These are phyloP conservation scores for Drosophila ficusphila DNA, from an alignment of 1,140 invertebrate genomes.

Conservation along the genomic window DNA sequence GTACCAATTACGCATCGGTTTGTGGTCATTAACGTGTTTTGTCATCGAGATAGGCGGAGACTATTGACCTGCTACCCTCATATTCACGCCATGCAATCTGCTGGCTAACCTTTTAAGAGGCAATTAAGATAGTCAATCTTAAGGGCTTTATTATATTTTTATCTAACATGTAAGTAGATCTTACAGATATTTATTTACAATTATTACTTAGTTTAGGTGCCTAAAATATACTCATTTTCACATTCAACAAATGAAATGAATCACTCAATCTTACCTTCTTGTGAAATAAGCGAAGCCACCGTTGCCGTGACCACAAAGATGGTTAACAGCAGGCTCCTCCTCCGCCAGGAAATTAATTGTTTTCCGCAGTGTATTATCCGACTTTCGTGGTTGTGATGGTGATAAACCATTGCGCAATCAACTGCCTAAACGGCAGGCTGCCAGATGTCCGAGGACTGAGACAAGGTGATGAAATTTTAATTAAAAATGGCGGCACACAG, in stretches of 20 bases:
- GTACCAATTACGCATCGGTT: conserved; percentile 28
- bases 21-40: conserved; percentile 35
- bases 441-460: conserved; percentile 22
- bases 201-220: neutral
- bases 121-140: neutral
- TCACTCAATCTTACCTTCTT: conserved; percentile 39
- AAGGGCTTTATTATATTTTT: neutral
- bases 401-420: conserved; percentile 63
- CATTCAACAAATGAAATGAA: neutral
- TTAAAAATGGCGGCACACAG: conserved; percentile 42
- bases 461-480: conserved; percentile 54
- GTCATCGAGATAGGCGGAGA: conserved; percentile 11
- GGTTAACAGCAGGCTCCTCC: conserved; percentile 14
- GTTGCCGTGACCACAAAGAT: conserved; percentile 19
- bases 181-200: no score
- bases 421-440: conserved; percentile 67
- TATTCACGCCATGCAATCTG: conserved; percentile 4
- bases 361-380: conserved; percentile 27
- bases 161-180: no score
- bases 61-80: conserved; percentile 20
- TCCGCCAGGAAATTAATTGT: conserved; percentile 8
- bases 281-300: conserved; percentile 11
- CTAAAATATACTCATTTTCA: neutral
- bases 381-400: conserved; percentile 17
- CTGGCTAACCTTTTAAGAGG: neutral